Evolutionary conservation across 2,888 invertebrate species (phyloP), one percentile per base, ranked within the genome.

Genomic region (Panopea generosa): DNA sequence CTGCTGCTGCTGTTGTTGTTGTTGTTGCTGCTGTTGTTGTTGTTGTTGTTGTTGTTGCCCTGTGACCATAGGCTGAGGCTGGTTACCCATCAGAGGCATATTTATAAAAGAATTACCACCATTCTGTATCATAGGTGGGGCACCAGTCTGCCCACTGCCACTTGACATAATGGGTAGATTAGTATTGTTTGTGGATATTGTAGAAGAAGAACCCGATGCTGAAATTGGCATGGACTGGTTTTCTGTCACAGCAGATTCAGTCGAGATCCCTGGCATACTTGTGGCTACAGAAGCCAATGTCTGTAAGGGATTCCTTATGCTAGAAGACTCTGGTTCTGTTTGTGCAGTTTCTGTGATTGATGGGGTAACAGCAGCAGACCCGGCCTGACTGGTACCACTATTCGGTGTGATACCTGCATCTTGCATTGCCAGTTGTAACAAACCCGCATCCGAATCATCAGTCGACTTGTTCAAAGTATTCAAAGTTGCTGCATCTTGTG

Each of bases 361-460:
- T n/a, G 75, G 68, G 24, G 77, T 74, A 33, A 74, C 38, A 16
- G 75, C 63, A 29, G 79, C 53, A 9, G 81, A 65, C 2, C 68
- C 65, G n/a, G 69, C 56, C 56, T 73, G 81, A 43, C 70, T 68
- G 22, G 69, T 45, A 27, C 62, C 57, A 11, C 72, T 74, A 43
- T 73, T 67, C 2, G 84, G 83, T 0, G 87, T 87, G 26, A 89
- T 89, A 0, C 89, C 89, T 1, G 89, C 88, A 70, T 89, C 87
- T 62, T 87, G 87, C 89, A 89, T 89, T 29, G 89, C 89, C 40
- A 88, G 69, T 76, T 89, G 89, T n/a, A 89, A 57, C 14, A 89
- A 69, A 29, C 87, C 87, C 40, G 82, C 84, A 56, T 83, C 79
- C 4, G 73, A 45, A 16, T 78, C 80, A n/a, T 83, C 81, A 9